Base-by-base conservation (phyloP, 30 jellyfish, hydroid and myxozoan genomes). In the Rhopilema esculentum region DNA sequence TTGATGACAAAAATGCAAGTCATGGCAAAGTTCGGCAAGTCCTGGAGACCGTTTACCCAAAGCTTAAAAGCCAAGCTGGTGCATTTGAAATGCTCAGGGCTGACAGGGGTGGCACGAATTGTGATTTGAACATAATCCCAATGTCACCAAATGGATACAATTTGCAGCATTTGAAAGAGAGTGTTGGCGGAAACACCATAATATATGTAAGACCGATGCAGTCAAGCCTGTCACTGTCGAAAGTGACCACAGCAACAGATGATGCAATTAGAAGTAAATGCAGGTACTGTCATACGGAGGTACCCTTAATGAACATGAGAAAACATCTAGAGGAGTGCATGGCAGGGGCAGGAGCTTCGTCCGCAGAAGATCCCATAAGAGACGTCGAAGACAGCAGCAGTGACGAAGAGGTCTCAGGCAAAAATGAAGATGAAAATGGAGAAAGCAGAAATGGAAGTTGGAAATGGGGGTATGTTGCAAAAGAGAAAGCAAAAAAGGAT, bases 21-120 rank as follows among this genome's bases (percentile, higher is more conserved):
- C 61, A 30, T 69, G 61, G 51, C 61, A 69, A 69, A 69, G 51
- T 27, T 27, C 51, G 80, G 52, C 61, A 69, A 69, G 80, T 69
- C 24, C 80, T 69, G 80, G 80, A 69, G 31, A 69, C 51, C 27
- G 80, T 25, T 25, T 69, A 18, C 52, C 80, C 80, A 25, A 69
- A 69, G 31, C 49, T 69, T 19, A 69, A 25, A 25, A 27, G 61
- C 61, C 80, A 25, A 25, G 26, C 48, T 69, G 80, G 80, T 18
- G 61, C 61, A 69, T 69, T 69, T 69, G 80, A 69, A 69, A 25
- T 27, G 61, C 61, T 69, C 61, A 69, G 61, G 31, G 80, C 61
- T 18, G 61, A 69, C 26, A 69, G 80, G 24, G 80, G 80, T 25
- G 80, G 80, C 61, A 63, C 30, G 29, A 63, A 25, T 63, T 63